Evolutionary conservation across 2,888 invertebrate genomes (phyloP).

Genomic region (Vesta saturnalis): DNA sequence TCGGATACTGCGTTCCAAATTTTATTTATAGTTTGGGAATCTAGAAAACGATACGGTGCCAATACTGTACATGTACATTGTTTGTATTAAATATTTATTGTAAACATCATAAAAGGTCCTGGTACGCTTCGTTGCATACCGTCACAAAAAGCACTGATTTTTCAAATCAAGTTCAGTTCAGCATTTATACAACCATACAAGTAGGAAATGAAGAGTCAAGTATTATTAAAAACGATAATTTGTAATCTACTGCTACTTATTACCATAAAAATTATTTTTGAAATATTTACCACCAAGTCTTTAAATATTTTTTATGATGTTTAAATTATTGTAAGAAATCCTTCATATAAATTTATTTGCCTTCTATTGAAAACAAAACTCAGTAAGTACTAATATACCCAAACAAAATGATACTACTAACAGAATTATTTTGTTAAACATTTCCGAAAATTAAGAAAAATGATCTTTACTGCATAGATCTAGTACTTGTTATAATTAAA

Average conservation of each 20-base stretch:
- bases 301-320: neutral
- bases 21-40: too few relatives aligned
- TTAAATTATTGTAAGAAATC: neutral
- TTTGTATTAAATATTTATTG: neutral
- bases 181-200: too few relatives aligned
- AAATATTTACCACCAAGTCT: neutral
- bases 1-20: neutral
- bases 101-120: neutral
- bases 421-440: neutral
- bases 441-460: slow-evolving; percentile 3
- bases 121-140: too few relatives aligned
- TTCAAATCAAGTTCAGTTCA: neutral
- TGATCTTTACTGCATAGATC: too few relatives aligned
- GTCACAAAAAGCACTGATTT: neutral
- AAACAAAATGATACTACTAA: neutral
- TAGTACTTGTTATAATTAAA: neutral
- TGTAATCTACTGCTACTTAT: too few relatives aligned
- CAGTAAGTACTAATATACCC: slow-evolving; percentile 1
- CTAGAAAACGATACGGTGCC: neutral
- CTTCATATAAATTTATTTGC: too few relatives aligned
- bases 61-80: slow-evolving; percentile 2
- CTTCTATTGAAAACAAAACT: too few relatives aligned
- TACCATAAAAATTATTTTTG: slow-evolving; percentile 5
- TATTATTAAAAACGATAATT: too few relatives aligned
- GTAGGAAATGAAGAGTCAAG: too few relatives aligned